Base-by-base conservation (phyloP, 37 sponge, comb jelly and placozoan genomes). In the Theonella swinhoei region DNA sequence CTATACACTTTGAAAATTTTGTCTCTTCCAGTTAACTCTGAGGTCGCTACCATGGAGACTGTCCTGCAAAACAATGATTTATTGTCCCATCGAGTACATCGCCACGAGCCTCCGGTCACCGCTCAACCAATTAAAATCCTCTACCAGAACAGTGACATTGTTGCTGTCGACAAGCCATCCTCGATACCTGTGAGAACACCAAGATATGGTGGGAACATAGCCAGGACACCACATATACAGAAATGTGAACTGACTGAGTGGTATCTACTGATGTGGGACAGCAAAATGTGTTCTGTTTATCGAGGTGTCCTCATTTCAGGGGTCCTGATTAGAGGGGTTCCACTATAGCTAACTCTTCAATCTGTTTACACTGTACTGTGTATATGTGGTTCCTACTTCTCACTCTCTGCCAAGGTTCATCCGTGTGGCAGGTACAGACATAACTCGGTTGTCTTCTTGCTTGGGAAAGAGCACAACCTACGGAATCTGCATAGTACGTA, bases 61-160 rank as follows among this genome's bases (percentile, higher is more conserved):
- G 71, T 90, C n/a, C 61, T 96, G 28, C 79, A 30, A 19, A 60
- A 94, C 64, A 91, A 94, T 91, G 95, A 88, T 39, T 39, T 94
- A 23, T 71, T 96, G 2, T 64, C 70, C 30, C 94, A 96, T 62
- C n/a, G 59, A 34, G 87, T 96, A 11, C 97, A 96, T 67, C 36
- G 98, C 24, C 98, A 97, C 47, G 98, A 97, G 75, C 98, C 98
- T 32, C 98, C 98, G 17, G 91, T 97, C 23, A 64, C 89, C 35
- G 91, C 74, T 32, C 40, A 81, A n/a, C 80, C 85, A 0, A 77
- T 97, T 19, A 75, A 83, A 2, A 79, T 97, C 39, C 11, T 95
- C 22, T 73, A 89, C 60, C 32, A 83, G 33, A 85, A 90, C 38
- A 65, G 82, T 40, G 80, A 97, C 28, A 22, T 97, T 24, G 64